These are phyloP conservation scores for Andrena bicolor DNA, from an alignment of 2,888 invertebrate genomes.

Conservation along the genomic window DNA sequence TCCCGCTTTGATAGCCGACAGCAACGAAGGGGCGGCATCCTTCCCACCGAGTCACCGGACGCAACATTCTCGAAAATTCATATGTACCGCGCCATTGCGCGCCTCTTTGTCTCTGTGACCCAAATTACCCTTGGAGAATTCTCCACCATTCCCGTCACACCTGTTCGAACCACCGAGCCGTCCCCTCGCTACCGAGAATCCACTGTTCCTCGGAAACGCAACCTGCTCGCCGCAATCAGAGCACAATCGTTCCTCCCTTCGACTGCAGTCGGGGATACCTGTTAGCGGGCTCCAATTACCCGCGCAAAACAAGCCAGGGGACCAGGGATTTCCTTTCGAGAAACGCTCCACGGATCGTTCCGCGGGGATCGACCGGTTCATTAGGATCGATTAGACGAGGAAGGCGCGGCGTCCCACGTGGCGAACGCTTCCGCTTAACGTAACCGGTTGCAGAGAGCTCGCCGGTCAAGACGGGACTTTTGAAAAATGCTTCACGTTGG, in stretches of 20 bases:
- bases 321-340: slow-evolving; percentile 34
- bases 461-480: not conserved
- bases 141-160: too few species aligned
- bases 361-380: slow-evolving; percentile 28
- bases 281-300: slow-evolving; percentile 34
- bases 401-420: slow-evolving; percentile 1
- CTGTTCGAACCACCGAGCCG: too few species aligned
- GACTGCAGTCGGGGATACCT: slow-evolving; percentile 19
- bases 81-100: too few species aligned
- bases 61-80: not conserved
- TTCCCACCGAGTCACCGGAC: not conserved
- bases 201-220: too few species aligned
- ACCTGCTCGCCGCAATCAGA: not conserved
- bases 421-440: slow-evolving; percentile 24
- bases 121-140: too few species aligned
- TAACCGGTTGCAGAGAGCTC: not conserved
- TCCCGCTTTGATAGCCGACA: slow-evolving; percentile 11
- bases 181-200: too few species aligned
- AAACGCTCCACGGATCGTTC: slow-evolving; percentile 1
- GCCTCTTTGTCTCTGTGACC: too few species aligned
- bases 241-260: not conserved
- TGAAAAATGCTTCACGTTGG: slow-evolving; percentile 67
- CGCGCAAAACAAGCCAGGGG: slow-evolving; percentile 33
- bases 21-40: not conserved
- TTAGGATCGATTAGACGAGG: slow-evolving; percentile 49